These are phyloP conservation scores for Caenorhabditis zanzibari DNA, from an alignment of 2,888 invertebrate genomes.

Conservation along the genomic window DNA sequence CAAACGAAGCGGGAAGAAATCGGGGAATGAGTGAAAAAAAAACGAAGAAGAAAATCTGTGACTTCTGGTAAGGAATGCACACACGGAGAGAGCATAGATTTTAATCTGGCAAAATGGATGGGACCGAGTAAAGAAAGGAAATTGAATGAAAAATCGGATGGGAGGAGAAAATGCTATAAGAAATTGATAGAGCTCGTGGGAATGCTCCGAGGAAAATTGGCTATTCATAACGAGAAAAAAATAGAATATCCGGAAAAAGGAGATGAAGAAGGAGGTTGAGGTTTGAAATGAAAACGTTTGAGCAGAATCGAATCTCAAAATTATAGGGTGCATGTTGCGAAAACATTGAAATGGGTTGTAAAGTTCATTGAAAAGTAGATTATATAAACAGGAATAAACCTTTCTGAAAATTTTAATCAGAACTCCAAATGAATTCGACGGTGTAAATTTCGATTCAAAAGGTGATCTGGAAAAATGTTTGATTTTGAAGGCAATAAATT, in stretches of 20 bases:
- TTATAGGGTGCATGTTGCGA: too few species aligned
- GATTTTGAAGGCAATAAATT: too few species aligned
- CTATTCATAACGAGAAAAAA: conserved; percentile 5
- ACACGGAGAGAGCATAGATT: conserved; percentile 37
- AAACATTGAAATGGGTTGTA: too few species aligned
- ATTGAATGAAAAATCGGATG: conserved; percentile 44
- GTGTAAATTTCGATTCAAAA: too few species aligned
- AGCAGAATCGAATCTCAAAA: background rate
- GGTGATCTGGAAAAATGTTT: too few species aligned
- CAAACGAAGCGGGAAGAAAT: conserved; percentile 16
- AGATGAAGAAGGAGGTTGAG: background rate
- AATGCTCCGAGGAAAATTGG: conserved; percentile 8
- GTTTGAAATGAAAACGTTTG: background rate
- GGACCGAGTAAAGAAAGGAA: conserved; percentile 11
- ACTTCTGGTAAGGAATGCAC: conserved; percentile 14
- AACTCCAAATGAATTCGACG: too few species aligned
- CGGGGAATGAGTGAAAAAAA: background rate
- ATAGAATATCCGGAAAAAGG: background rate
- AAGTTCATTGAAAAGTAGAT: too few species aligned
- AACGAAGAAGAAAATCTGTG: background rate
- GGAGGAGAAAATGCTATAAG: background rate
- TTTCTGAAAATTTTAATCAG: too few species aligned
- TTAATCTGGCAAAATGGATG: conserved; percentile 57
- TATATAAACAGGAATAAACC: too few species aligned
- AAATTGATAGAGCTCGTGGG: conserved; percentile 59